phyloP scores from a whole-genome alignment of 2,797 vertebrate species.

The Poeciliopsis presidionis region DNA sequence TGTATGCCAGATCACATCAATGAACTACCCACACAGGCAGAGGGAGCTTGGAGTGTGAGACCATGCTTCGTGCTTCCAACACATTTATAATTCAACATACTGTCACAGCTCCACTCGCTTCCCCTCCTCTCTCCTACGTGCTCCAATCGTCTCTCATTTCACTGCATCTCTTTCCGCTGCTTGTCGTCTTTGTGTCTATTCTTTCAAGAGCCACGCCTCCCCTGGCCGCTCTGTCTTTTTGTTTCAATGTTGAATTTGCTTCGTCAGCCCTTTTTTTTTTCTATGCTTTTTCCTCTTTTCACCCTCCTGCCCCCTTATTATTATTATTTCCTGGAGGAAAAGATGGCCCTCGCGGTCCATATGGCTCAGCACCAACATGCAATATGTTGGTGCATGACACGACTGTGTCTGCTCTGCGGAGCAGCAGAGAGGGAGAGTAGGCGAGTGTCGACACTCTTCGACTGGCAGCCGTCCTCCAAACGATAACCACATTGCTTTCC shows the following conservation, averaged over 20 bases:
- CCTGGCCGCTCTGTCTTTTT: not conserved
- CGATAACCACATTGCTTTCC: constrained; percentile 36
- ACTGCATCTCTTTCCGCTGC: constrained; percentile 40
- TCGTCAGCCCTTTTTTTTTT: constrained; percentile 18
- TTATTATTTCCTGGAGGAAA: constrained; percentile 57
- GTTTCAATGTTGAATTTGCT: constrained; percentile 13
- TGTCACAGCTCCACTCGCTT: constrained; percentile 56
- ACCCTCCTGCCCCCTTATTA: constrained; percentile 5
- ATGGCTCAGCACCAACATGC: constrained; percentile 54
- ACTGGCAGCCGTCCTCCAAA: constrained; percentile 41
- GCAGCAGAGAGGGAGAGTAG: constrained; percentile 30
- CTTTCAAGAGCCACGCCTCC: constrained; percentile 22
- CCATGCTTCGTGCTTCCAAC: constrained; percentile 62
- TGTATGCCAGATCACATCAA: constrained; percentile 66
- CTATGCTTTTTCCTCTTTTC: constrained; percentile 12
- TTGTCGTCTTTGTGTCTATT: constrained; percentile 6
- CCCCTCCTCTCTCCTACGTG: constrained; percentile 19
- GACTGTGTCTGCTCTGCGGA: constrained; percentile 49
- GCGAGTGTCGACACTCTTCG: constrained; percentile 43
- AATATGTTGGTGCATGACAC: constrained; percentile 67
- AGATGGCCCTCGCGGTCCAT: constrained; percentile 55
- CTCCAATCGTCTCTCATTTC: constrained; percentile 32
- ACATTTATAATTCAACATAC: constrained; percentile 76
- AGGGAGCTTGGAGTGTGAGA: constrained; percentile 51
- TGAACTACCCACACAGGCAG: constrained; percentile 68